These are phyloP conservation scores for Plotosus lineatus DNA, from an alignment of 2,113 vertebrate species.

Conservation along the genomic window DNA sequence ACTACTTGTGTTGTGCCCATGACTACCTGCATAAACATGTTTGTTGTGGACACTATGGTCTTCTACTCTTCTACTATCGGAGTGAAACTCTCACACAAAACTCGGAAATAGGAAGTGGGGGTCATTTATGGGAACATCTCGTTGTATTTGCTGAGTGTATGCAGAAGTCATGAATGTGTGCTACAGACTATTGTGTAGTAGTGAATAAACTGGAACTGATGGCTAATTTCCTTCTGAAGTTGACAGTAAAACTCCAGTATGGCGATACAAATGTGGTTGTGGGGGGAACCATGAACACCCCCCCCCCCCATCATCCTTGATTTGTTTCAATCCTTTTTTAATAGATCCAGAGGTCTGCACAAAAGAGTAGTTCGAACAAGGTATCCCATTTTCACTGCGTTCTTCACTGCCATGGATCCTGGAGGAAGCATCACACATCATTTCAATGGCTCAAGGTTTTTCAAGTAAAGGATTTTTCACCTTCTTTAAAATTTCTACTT, in stretches of 20 bases:
- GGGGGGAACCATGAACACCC: background rate
- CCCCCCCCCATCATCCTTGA: background rate
- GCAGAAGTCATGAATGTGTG: background rate
- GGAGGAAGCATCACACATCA: background rate
- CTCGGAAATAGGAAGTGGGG: background rate
- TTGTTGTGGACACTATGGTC: constrained; percentile 13
- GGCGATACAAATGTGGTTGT: background rate
- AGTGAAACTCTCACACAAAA: background rate
- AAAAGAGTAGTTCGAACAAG: background rate
- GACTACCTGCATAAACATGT: constrained; percentile 12
- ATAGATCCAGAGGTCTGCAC: background rate
- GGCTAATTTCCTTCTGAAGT: background rate
- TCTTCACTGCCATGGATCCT: background rate
- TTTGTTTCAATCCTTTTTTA: background rate
- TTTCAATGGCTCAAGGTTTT: too few relatives aligned
- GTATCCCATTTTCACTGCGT: background rate
- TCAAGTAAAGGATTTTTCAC: too few relatives aligned
- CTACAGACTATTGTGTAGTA: background rate
- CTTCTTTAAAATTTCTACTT: too few relatives aligned
- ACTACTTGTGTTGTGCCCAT: background rate
- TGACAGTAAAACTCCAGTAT: background rate
- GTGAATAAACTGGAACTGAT: background rate
- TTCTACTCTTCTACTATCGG: background rate
- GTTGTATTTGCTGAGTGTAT: background rate
- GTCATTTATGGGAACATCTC: constrained; percentile 3